Evolutionary conservation across 1,140 invertebrate genomes (phyloP).

Genomic region (Choristoneura fumiferana): DNA sequence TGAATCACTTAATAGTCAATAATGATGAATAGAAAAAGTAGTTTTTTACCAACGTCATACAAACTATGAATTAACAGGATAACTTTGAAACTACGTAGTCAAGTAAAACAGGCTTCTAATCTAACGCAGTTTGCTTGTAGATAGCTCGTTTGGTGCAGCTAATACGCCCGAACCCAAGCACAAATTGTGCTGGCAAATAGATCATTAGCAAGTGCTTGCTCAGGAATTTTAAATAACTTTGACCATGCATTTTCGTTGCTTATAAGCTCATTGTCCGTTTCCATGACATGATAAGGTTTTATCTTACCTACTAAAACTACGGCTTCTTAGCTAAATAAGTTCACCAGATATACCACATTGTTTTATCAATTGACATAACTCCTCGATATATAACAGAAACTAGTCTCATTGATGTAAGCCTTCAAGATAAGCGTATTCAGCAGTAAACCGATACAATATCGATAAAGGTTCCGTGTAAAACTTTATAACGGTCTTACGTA

Average conservation of each 20-base stretch:
- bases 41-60: background rate
- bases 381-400: too few species aligned
- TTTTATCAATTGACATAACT: too few species aligned
- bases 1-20: background rate
- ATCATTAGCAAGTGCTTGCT: background rate
- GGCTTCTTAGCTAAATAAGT: too few species aligned
- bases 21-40: background rate
- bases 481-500: conserved; percentile 11
- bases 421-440: background rate
- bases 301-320: too few species aligned
- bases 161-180: background rate
- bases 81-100: background rate
- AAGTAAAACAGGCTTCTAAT: too few species aligned
- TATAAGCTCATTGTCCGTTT: too few species aligned
- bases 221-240: too few species aligned
- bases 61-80: background rate
- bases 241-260: too few species aligned
- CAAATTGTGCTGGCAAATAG: conserved; percentile 10
- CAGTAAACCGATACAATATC: conserved; percentile 15
- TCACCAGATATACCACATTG: too few species aligned
- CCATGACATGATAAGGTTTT: too few species aligned
- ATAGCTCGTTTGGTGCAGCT: background rate
- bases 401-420: too few species aligned
- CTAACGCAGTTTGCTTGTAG: too few species aligned
- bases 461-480: conserved; percentile 12